phyloP scores from a whole-genome alignment of 2,888 invertebrate genomes.

The Eurytoma californica region DNA sequence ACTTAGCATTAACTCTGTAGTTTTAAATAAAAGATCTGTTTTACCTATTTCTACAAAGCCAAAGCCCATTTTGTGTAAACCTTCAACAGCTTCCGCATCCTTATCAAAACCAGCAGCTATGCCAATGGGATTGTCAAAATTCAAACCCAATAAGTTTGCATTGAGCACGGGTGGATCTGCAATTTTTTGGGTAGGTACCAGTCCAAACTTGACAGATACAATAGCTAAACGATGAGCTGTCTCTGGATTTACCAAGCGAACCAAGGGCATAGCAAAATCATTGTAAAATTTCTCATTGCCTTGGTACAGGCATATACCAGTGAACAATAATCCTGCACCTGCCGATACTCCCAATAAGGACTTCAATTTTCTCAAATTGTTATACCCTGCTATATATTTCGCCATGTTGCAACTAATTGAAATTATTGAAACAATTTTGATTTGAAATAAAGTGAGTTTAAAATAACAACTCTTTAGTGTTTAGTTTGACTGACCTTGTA shows the following conservation, averaged over 20 bases:
- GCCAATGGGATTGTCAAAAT: constrained; percentile 94
- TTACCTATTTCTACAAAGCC: constrained; percentile 95
- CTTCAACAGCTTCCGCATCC: constrained; percentile 92
- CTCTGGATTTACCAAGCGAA: constrained; percentile 87
- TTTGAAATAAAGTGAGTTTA: background rate
- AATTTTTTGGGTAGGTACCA: constrained; percentile 80
- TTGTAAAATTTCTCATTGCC: constrained; percentile 88
- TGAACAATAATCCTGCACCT: constrained; percentile 82
- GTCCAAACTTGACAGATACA: constrained; percentile 83
- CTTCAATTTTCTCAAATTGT: constrained; percentile 80
- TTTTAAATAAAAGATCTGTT: background rate
- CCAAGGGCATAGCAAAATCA: constrained; percentile 83
- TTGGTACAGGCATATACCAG: constrained; percentile 82
- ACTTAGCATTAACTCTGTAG: background rate
- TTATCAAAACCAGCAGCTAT: constrained; percentile 99
- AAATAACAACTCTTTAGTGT: background rate
- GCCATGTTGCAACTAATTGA: background rate
- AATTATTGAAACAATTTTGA: background rate
- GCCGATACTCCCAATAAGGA: constrained; percentile 81
- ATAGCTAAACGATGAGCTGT: constrained; percentile 88
- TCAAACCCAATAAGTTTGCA: constrained; percentile 82
- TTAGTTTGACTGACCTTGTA: background rate
- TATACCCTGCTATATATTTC: constrained; percentile 54
- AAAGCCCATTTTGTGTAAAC: constrained; percentile 90
- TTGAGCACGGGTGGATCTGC: constrained; percentile 81